These are phyloP conservation scores for Galerucella nymphaeae DNA, from an alignment of 2,888 invertebrate genomes.

Conservation along the genomic window DNA sequence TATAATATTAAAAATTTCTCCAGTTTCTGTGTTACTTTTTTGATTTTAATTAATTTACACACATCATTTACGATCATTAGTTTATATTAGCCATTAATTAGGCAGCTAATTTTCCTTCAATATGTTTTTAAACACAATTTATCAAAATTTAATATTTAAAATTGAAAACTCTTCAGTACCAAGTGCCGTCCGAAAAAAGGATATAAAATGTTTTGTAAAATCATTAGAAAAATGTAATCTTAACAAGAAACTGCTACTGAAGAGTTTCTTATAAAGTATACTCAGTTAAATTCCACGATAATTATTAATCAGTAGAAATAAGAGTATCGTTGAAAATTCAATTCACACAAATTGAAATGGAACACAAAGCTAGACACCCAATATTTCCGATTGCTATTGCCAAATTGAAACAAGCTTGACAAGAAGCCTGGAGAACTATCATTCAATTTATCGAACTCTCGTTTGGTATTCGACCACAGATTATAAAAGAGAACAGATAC, in stretches of 20 bases:
- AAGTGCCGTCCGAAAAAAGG: slow-evolving; percentile 12
- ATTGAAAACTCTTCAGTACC: slow-evolving; percentile 23
- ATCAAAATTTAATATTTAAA: slow-evolving; percentile 29
- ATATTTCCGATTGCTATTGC: too few relatives aligned
- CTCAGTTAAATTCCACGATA: slow-evolving; percentile 55
- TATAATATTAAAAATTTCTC: slow-evolving; percentile 31
- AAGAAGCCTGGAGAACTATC: too few relatives aligned
- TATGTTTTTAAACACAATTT: slow-evolving; percentile 34
- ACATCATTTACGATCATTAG: slow-evolving; percentile 58
- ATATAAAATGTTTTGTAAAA: slow-evolving; percentile 22
- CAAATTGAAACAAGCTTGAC: too few relatives aligned
- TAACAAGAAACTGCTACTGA: slow-evolving; percentile 43
- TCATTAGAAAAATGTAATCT: slow-evolving; percentile 18
- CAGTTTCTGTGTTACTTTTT: slow-evolving; percentile 59
- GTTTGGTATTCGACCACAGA: too few relatives aligned
- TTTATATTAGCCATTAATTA: slow-evolving; percentile 57
- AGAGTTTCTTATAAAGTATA: slow-evolving; percentile 46
- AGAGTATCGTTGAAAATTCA: background rate
- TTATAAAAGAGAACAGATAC: too few relatives aligned
- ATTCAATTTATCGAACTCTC: too few relatives aligned
- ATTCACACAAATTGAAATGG: background rate
- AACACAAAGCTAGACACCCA: too few relatives aligned
- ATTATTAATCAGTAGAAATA: background rate
- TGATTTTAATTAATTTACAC: slow-evolving; percentile 57
- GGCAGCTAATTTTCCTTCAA: slow-evolving; percentile 53